Base-by-base conservation (phyloP, 2,888 invertebrate species). In the Ectemnius cavifrons region DNA sequence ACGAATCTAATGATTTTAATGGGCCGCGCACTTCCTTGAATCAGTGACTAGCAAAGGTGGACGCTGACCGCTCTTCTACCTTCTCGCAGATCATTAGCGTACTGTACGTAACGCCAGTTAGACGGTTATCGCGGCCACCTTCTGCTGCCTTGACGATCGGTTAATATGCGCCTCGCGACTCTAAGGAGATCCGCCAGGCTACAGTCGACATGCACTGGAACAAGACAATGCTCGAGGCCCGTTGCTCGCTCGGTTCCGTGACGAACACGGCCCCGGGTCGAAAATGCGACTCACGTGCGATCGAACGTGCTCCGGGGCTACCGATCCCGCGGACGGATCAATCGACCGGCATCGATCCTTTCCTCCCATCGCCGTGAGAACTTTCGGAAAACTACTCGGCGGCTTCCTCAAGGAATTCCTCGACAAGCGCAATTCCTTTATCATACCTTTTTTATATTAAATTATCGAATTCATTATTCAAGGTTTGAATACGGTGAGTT, bases 271-370 rank as follows among this genome's bases (percentile, higher is more conserved):
- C 37, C 58, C 60, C 68, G 46, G 16, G 13, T 67, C 73, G 75
- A 80, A 86, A 86, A 86, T 86, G 83, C 85, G 63, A 8, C 68
- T 86, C 86, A 86, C 85, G 84, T 79, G 75, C 71, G 64, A 62
- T 20, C 78, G 77, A 61, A 83, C 75, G 76, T 78, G 77, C 67
- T 75, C 66, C 49, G 58, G 23, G 64, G 28, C 71, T 72, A 63
- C 73, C 65, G 73, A 27, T 64, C 64, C 65, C 59, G 52, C 14
- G 27, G 68, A 47, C 52, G 49, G 67, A 79, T 73, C 77, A 66
- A 71, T 37, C 60, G 61, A 64, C 63, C 61, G 61, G 58, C 14
- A 71, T 68, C 60, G 71, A 79, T 71, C 63, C 52, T 52, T 16
- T 68, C 68, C 58, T 45, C 64, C 58, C 59, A 56, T 60, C 63